Evolutionary conservation across 2,888 invertebrate species (phyloP).

Genomic region (Tetramorium bicarinatum): DNA sequence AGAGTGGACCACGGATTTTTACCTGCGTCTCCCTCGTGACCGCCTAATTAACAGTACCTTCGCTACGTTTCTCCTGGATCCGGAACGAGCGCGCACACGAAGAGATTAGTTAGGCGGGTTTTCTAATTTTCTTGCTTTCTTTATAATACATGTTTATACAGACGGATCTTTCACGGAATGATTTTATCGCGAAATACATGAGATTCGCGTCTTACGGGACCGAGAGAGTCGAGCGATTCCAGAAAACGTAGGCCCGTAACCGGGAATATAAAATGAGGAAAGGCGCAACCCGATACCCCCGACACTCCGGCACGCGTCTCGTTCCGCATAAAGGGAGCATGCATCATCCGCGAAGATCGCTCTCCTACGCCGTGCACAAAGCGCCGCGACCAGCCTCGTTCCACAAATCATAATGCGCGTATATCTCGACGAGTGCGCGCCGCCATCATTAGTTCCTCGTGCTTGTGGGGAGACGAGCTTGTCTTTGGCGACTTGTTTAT

Average conservation of each 20-base stretch:
- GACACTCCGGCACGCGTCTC: slow-evolving; percentile 49
- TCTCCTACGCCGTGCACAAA: slow-evolving; percentile 67
- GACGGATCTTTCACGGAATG: not conserved
- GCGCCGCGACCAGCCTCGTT: slow-evolving; percentile 60
- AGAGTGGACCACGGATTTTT: slow-evolving; percentile 41
- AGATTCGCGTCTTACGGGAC: slow-evolving; percentile 3
- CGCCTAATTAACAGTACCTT: slow-evolving; percentile 68
- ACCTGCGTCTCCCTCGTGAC: slow-evolving; percentile 57
- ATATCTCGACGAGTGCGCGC: slow-evolving; percentile 36
- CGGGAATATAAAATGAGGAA: slow-evolving; percentile 34
- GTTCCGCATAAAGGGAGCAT: slow-evolving; percentile 28
- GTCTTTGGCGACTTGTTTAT: slow-evolving; percentile 44
- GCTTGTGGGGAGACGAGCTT: slow-evolving; percentile 15
- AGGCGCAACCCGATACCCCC: slow-evolving; percentile 53
- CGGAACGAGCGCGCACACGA: not conserved
- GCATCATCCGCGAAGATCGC: slow-evolving; percentile 63
- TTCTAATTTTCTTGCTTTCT: not conserved
- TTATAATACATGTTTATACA: not conserved
- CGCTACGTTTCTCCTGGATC: slow-evolving; percentile 2
- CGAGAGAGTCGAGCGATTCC: not conserved
- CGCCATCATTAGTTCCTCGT: slow-evolving; percentile 62
- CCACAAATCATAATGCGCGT: slow-evolving; percentile 48
- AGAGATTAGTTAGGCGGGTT: not conserved
- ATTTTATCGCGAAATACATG: slow-evolving; percentile 8
- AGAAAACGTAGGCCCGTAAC: slow-evolving; percentile 18